A percentile compares a stretch with the other conserved stretches of the same genome.
These are phyloP conservation scores for Andrena camellia DNA, from an alignment of 2,888 invertebrate species.

Conservation along the genomic window DNA sequence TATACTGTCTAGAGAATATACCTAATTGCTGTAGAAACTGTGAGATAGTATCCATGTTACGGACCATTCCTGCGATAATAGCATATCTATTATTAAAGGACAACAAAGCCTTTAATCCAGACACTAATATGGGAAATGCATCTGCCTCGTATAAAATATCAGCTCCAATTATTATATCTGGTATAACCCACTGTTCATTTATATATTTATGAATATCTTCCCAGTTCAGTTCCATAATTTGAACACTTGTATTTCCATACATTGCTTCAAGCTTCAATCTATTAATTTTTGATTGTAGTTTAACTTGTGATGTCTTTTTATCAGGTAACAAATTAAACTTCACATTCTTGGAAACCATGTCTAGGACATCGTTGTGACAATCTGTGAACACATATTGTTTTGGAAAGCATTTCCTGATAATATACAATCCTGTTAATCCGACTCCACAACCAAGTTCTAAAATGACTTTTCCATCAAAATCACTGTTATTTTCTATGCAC, in stretches of 20 bases:
- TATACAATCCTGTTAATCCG: slow-evolving; percentile 90
- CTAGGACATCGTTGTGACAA: slow-evolving; percentile 89
- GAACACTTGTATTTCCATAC: slow-evolving; percentile 66
- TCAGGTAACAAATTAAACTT: slow-evolving; percentile 86
- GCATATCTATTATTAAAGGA: slow-evolving; percentile 79
- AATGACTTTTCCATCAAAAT: slow-evolving; percentile 87
- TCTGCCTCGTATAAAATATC: slow-evolving; percentile 88
- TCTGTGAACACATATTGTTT: slow-evolving; percentile 89
- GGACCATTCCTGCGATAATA: slow-evolving; percentile 87
- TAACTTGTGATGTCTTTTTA: not conserved
- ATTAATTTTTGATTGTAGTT: slow-evolving; percentile 8
- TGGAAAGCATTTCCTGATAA: slow-evolving; percentile 87
- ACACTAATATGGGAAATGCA: slow-evolving; percentile 85
- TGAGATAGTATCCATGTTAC: slow-evolving; percentile 88
- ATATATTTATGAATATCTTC: slow-evolving; percentile 83
- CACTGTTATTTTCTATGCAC: slow-evolving; percentile 87
- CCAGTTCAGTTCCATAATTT: slow-evolving; percentile 86
- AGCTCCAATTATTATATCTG: slow-evolving; percentile 87
- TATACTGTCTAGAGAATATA: slow-evolving; percentile 73
- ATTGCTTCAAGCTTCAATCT: slow-evolving; percentile 61
- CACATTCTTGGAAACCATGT: slow-evolving; percentile 88
- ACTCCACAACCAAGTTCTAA: slow-evolving; percentile 92
- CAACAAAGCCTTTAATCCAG: slow-evolving; percentile 85
- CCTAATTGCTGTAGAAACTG: slow-evolving; percentile 87
- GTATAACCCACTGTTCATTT: slow-evolving; percentile 64